phyloP scores from a whole-genome alignment of 2,888 invertebrate genomes.

The Tribolium freemani region DNA sequence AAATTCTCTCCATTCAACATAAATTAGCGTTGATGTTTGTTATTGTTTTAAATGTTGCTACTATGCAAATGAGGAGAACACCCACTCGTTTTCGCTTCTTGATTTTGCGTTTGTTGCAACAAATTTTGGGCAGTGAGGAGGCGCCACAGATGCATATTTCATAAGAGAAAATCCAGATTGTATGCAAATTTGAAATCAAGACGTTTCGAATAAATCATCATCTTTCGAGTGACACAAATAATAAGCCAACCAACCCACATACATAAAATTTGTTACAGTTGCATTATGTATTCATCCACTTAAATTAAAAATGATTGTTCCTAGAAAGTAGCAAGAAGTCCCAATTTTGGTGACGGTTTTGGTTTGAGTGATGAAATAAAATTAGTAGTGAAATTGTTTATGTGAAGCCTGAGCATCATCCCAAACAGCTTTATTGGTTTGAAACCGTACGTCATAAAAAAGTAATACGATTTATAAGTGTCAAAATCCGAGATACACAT shows the following conservation, averaged over 20 bases:
- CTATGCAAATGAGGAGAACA: not conserved
- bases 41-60: not conserved
- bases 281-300: slow-evolving; percentile 50
- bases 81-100: not conserved
- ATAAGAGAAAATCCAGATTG: slow-evolving; percentile 39
- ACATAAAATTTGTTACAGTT: slow-evolving; percentile 52
- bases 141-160: slow-evolving; percentile 16
- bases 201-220: slow-evolving; percentile 42
- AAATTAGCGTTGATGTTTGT: not conserved
- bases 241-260: slow-evolving; percentile 42
- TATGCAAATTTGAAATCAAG: slow-evolving; percentile 38
- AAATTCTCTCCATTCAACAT: not conserved
- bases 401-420: slow-evolving; percentile 20
- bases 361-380: slow-evolving; percentile 32
- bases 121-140: not conserved
- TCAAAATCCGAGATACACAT: slow-evolving; percentile 59
- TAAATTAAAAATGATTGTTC: slow-evolving; percentile 56
- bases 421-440: slow-evolving; percentile 48
- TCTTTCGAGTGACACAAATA: slow-evolving; percentile 40
- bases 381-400: slow-evolving; percentile 45
- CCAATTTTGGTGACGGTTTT: slow-evolving; percentile 56
- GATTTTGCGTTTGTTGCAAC: not conserved
- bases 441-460: slow-evolving; percentile 51
- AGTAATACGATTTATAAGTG: slow-evolving; percentile 61
- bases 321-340: slow-evolving; percentile 58